Percentiles rank a stretch among this genome's conserved stretches.
These are phyloP conservation scores for Stegodyphus mimosarum DNA, from an alignment of 1,140 invertebrate genomes.

Conservation along the genomic window DNA sequence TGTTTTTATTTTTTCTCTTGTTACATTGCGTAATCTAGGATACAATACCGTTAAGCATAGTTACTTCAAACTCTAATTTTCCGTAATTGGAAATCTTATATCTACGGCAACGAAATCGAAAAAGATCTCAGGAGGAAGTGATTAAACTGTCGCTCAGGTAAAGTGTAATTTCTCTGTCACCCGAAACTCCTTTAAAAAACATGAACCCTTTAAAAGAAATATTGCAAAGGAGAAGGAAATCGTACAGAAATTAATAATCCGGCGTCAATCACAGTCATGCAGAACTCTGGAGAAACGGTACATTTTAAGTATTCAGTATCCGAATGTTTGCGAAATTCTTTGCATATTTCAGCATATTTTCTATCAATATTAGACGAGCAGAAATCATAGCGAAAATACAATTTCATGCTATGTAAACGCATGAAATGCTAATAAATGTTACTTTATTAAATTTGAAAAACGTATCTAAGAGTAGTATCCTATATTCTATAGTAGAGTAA, in stretches of 20 bases:
- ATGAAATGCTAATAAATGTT: too few relatives aligned
- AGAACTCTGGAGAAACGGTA: not conserved
- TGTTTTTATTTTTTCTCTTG: not conserved
- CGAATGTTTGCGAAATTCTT: too few relatives aligned
- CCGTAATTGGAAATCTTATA: slow-evolving; percentile 34
- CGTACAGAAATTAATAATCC: slow-evolving; percentile 19
- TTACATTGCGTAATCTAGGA: not conserved
- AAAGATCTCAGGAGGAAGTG: slow-evolving; percentile 15
- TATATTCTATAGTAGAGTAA: too few relatives aligned
- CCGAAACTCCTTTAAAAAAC: slow-evolving; percentile 6
- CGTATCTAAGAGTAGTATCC: too few relatives aligned
- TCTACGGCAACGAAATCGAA: slow-evolving; percentile 18
- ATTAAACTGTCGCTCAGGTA: slow-evolving; percentile 51
- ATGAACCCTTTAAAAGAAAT: not conserved
- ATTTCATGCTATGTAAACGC: too few relatives aligned
- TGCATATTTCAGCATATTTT: too few relatives aligned
- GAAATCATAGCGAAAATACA: too few relatives aligned
- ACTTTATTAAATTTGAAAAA: too few relatives aligned
- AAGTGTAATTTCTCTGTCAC: slow-evolving; percentile 15
- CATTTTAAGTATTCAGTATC: too few relatives aligned
- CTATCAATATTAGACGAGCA: too few relatives aligned
- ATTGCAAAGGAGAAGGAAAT: not conserved
- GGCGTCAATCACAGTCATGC: not conserved
- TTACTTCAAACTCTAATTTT: slow-evolving; percentile 27
- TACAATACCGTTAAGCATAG: not conserved